These are phyloP conservation scores for Eptesicus fuscus DNA, from an alignment of 2,113 vertebrate genomes.

Conservation along the genomic window DNA sequence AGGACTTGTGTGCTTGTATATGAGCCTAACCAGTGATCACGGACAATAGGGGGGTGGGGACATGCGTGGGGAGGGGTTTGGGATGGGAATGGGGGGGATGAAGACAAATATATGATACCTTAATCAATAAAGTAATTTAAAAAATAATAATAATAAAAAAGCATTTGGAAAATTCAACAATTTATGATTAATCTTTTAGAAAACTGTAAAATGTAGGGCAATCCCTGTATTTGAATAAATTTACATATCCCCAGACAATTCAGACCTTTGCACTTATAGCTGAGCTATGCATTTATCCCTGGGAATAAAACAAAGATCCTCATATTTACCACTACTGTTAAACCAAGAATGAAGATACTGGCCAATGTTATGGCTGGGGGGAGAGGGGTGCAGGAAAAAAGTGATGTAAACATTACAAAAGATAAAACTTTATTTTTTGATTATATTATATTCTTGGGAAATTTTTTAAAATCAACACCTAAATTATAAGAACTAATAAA, in stretches of 20 bases:
- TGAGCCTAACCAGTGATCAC: no score
- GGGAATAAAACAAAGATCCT: not conserved
- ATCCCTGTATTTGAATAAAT: not conserved
- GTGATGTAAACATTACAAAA: not conserved
- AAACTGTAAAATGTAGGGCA: not conserved
- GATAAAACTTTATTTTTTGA: not conserved
- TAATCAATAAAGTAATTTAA: no score
- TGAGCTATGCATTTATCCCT: not conserved
- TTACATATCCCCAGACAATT: not conserved
- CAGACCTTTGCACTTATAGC: not conserved
- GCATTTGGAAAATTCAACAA: not conserved
- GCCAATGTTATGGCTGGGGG: not conserved
- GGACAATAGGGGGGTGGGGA: no score
- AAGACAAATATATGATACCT: no score
- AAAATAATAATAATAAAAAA: no score
- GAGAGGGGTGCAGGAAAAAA: not conserved
- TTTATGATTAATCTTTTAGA: not conserved
- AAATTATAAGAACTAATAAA: not conserved
- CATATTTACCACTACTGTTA: not conserved
- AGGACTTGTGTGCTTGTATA: no score
- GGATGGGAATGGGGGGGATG: no score
- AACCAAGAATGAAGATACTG: not conserved
- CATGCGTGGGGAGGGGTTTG: no score
- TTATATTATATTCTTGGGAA: not conserved
- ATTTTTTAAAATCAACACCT: not conserved